A percentile compares a stretch with the other conserved stretches of the same genome.
These are phyloP conservation scores for Camptogramma bilineatum DNA, from an alignment of 2,888 invertebrate species.

Conservation along the genomic window DNA sequence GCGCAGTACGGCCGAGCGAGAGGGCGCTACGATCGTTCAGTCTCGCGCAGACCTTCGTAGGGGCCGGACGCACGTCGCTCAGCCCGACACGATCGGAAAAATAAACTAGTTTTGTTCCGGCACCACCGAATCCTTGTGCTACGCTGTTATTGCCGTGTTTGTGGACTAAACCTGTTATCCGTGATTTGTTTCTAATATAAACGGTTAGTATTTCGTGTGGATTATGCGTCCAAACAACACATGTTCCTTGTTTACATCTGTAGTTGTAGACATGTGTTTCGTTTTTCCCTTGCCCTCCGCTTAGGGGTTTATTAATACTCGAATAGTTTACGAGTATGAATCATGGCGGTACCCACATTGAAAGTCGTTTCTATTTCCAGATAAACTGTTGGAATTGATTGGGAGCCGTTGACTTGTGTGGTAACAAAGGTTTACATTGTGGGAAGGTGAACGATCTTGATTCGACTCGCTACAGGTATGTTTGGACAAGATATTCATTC, in stretches of 20 bases:
- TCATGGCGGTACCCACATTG: slow-evolving; percentile 75
- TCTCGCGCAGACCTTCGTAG: slow-evolving; percentile 81
- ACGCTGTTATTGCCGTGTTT: slow-evolving; percentile 68
- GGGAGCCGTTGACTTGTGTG: slow-evolving; percentile 78
- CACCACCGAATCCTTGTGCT: slow-evolving; percentile 71
- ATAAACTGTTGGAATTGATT: slow-evolving; percentile 81
- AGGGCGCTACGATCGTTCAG: slow-evolving; percentile 82
- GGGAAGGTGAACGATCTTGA: slow-evolving; percentile 80
- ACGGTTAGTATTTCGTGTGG: slow-evolving; percentile 72
- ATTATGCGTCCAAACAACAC: slow-evolving; percentile 50
- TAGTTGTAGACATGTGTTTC: slow-evolving; percentile 71
- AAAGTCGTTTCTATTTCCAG: slow-evolving; percentile 83
- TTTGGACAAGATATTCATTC: slow-evolving; percentile 63
- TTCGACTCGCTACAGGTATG: slow-evolving; percentile 77
- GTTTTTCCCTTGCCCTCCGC: slow-evolving; percentile 67
- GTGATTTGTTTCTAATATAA: slow-evolving; percentile 70
- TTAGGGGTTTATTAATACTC: slow-evolving; percentile 70
- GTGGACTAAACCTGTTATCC: slow-evolving; percentile 76
- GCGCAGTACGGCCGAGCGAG: slow-evolving; percentile 60
- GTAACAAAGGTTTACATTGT: slow-evolving; percentile 81
- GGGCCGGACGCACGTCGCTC: slow-evolving; percentile 69
- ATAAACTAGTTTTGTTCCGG: slow-evolving; percentile 83
- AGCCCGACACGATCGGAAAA: slow-evolving; percentile 75
- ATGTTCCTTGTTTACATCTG: slow-evolving; percentile 77
- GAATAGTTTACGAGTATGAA: slow-evolving; percentile 69